Evolutionary conservation across 2,888 invertebrate species (phyloP).

Genomic region (Euproctis similis): DNA sequence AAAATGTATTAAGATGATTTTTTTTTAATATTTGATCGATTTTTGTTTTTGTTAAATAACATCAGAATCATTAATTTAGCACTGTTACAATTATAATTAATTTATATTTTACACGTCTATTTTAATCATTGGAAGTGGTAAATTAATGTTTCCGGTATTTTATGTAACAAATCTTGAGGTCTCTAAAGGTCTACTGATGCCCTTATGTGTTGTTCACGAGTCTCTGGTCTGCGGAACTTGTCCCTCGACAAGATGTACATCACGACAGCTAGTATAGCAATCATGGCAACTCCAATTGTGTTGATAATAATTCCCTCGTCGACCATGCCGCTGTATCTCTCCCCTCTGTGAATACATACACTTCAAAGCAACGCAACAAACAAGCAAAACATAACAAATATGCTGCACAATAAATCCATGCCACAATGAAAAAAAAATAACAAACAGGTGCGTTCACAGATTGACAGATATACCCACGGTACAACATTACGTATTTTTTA

Average conservation of each 20-base stretch:
- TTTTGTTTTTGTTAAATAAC: slow-evolving; percentile 2
- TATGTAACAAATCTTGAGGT: slow-evolving; percentile 14
- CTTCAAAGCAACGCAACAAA: slow-evolving; percentile 37
- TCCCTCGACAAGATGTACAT: slow-evolving; percentile 79
- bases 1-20: slow-evolving; percentile 6
- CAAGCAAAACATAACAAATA: slow-evolving; percentile 18
- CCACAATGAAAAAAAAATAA: slow-evolving; percentile 7
- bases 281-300: slow-evolving; percentile 79
- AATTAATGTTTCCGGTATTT: slow-evolving; percentile 14
- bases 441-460: too few relatives aligned
- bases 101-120: too few relatives aligned
- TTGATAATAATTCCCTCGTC: slow-evolving; percentile 82
- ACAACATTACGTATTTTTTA: too few relatives aligned
- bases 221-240: slow-evolving; percentile 68
- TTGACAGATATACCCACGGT: slow-evolving; percentile 1
- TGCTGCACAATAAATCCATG: slow-evolving; percentile 15
- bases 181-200: slow-evolving; percentile 76
- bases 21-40: slow-evolving; percentile 4
- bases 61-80: slow-evolving; percentile 10
- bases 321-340: slow-evolving; percentile 74
- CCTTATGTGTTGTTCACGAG: slow-evolving; percentile 64
- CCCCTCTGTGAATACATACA: slow-evolving; percentile 61
- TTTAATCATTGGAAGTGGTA: not conserved
- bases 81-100: not conserved
- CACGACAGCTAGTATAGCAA: slow-evolving; percentile 79